phyloP scores from a whole-genome alignment of 2,797 vertebrate genomes.

The Vipera latastei region DNA sequence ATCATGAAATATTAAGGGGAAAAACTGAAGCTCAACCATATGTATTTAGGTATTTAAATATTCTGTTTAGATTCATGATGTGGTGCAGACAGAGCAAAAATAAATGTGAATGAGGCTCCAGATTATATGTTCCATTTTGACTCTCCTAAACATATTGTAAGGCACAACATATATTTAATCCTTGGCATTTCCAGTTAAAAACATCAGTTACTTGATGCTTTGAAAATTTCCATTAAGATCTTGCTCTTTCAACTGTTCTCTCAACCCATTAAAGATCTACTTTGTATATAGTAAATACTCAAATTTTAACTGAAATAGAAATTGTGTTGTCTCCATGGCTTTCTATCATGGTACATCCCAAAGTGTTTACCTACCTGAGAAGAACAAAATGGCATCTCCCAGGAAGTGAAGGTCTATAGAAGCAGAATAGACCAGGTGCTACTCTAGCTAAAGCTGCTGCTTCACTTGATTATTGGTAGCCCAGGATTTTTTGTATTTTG shows the following conservation, averaged over 20 bases:
- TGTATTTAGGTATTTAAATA: not conserved
- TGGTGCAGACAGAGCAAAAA: not conserved
- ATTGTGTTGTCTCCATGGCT: not conserved
- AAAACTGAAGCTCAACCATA: not conserved
- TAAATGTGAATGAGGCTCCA: not conserved
- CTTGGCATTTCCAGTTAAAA: not conserved
- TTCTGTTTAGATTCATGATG: not conserved
- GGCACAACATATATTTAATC: not conserved
- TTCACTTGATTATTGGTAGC: not conserved
- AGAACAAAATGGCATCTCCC: not conserved
- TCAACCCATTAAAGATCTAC: not conserved
- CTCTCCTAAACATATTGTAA: not conserved
- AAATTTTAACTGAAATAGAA: not conserved
- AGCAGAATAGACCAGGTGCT: not conserved
- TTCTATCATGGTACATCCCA: not conserved
- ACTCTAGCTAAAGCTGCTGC: not conserved
- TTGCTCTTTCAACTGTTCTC: not conserved
- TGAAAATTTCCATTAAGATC: not conserved
- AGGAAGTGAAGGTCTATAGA: not conserved
- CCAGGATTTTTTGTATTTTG: not conserved
- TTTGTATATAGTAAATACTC: not conserved
- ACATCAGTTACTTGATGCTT: not conserved
- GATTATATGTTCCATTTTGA: not conserved
- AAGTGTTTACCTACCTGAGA: not conserved
- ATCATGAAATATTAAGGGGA: not conserved